A percentile compares a stretch with the other conserved stretches of the same genome.
phyloP scores from a whole-genome alignment of 1,140 invertebrate genomes.

The Cylas formicarius region DNA sequence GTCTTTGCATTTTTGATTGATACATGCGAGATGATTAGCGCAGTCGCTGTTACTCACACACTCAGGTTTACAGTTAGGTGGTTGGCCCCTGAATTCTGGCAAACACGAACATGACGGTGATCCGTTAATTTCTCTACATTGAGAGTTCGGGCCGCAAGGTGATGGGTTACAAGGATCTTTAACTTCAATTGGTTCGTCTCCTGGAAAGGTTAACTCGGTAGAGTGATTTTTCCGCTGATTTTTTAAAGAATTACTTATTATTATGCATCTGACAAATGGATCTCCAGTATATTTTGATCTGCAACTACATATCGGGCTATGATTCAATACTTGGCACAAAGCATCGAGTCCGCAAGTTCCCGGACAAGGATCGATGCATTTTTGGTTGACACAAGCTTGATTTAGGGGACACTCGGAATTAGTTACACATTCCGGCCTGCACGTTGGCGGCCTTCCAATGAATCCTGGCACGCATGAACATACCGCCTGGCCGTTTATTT shows the following conservation, averaged over 20 bases:
- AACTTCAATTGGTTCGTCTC: conserved; percentile 27
- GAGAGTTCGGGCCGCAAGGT: conserved; percentile 74
- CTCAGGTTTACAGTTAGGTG: conserved; percentile 67
- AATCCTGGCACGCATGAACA: conserved; percentile 58
- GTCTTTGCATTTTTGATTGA: conserved; percentile 64
- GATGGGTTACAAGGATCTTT: conserved; percentile 66
- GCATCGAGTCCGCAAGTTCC: conserved; percentile 67
- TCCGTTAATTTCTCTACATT: conserved; percentile 56
- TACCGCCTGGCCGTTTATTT: conserved; percentile 44
- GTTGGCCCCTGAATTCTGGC: conserved; percentile 56
- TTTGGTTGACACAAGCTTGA: conserved; percentile 67
- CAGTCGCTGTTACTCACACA: conserved; percentile 68
- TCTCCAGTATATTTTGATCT: conserved; percentile 46
- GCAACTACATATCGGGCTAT: conserved; percentile 54
- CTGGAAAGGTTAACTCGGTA: conserved; percentile 20
- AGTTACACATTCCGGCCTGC: conserved; percentile 74
- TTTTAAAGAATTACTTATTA: conserved; percentile 40
- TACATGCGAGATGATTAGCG: conserved; percentile 59
- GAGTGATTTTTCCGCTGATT: too few relatives aligned
- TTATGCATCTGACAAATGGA: conserved; percentile 48
- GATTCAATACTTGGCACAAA: conserved; percentile 64
- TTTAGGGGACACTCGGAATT: conserved; percentile 70
- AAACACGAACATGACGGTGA: conserved; percentile 59
- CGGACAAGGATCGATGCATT: conserved; percentile 67
- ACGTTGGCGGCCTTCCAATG: conserved; percentile 58